Base-by-base conservation (phyloP, 2,888 invertebrate genomes). In the Phaonia tiefii region DNA sequence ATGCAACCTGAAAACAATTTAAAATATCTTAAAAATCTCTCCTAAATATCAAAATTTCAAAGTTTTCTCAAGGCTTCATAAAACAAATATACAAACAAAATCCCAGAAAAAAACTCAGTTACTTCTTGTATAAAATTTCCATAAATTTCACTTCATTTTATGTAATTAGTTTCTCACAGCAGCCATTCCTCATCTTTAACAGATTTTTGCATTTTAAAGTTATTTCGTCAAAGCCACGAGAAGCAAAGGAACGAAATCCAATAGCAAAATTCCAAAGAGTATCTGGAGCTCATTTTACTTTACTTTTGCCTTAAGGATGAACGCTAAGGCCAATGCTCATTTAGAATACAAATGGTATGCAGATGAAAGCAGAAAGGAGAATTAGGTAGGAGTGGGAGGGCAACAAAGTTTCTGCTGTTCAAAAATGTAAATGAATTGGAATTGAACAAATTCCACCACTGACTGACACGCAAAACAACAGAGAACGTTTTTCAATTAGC, bases 401-500 rank as follows among this genome's bases (percentile, higher is more conserved):
- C 31, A 5, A 1, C 17, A 15, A 51, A 22, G 17, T n/a, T 46
- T n/a, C 22, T 11, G 39, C 63, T 69, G 56, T 76, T 70, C 8
- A 42, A 46, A 63, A 71, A 77, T 77, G 54, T 73, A 74, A 77
- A 66, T 73, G 76, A 73, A 80, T 72, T 72, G 25, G 26, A 54
- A 54, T 31, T 42, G 63, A 42, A 60, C 15, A 26, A 58, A 22
- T 65, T 75, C 49, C 44, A 49, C 31, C 69, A 73, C 58, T 51
- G 58, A 75, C 85, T 76, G 84, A 86, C 84, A 85, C n/a, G n/a
- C 84, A 83, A 82, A 86, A 83, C 84, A 66, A 49, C 42, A 63
- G 46, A 79, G 83, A 85, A 80, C 83, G 84, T 79, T 85, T 85
- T 87, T 87, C 88, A 88, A 88, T 88, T 87, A 81, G 81, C 77